A percentile compares a stretch with the other conserved stretches of the same genome.
phyloP scores from a whole-genome alignment of 2,113 vertebrate genomes.

The Melospiza georgiana region DNA sequence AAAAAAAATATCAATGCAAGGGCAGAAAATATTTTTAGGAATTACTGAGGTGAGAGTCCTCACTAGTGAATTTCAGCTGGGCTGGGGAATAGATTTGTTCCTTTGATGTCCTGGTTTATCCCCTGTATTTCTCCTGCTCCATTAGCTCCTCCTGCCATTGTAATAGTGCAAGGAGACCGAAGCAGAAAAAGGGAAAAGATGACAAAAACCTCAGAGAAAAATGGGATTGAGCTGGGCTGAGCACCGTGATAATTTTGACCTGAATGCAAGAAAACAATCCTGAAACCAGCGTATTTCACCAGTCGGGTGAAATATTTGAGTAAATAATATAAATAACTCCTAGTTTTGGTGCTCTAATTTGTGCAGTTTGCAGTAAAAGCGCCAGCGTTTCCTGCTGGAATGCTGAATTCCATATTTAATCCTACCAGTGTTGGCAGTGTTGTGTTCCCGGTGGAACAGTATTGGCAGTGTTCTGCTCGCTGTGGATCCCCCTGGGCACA shows the following conservation, averaged over 20 bases:
- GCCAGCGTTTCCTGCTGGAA: not conserved
- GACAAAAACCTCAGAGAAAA: not conserved
- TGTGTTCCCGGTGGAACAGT: not conserved
- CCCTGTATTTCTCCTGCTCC: not conserved
- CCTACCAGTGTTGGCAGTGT: not conserved
- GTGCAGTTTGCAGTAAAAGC: not conserved
- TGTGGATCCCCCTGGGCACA: not conserved
- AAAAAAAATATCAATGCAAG: not conserved
- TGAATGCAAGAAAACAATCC: fast-evolving
- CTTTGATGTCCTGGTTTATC: not conserved
- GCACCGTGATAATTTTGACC: not conserved
- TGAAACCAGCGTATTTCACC: not conserved
- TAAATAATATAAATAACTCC: not conserved
- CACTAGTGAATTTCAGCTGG: not conserved
- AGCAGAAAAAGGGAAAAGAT: not conserved
- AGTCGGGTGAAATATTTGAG: too few relatives aligned
- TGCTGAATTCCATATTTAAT: not conserved
- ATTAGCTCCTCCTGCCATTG: not conserved
- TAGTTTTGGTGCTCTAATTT: fast-evolving
- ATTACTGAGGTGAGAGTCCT: not conserved
- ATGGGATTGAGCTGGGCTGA: not conserved
- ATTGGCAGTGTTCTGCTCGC: not conserved
- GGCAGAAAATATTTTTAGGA: not conserved
- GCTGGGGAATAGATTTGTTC: not conserved
- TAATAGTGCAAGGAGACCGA: not conserved